Conservation (phyloP, 1,140 invertebrate species). For the Armadillidium nasatum region DNA sequence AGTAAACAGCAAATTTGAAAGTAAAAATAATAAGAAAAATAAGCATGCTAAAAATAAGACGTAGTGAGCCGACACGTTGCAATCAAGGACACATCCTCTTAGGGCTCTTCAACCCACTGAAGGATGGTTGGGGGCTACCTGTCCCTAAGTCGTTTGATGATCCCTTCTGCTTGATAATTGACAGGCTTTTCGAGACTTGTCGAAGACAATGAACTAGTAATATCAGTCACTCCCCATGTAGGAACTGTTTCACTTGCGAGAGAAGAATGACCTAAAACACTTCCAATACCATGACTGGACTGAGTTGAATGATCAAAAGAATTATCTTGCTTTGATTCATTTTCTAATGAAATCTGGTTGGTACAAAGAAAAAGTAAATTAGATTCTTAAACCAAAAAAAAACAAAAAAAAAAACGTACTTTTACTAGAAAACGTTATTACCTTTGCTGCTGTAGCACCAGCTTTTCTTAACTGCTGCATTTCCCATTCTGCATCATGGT, state of each 20-base stretch:
- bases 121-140: slow-evolving; percentile 50
- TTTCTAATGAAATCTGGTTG: slow-evolving; percentile 8
- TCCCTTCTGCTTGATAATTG: slow-evolving; percentile 43
- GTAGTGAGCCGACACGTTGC: background rate
- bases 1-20: too few relatives aligned
- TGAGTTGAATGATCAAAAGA: background rate
- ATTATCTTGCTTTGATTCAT: slow-evolving; percentile 23
- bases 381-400: too few relatives aligned
- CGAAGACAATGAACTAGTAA: slow-evolving; percentile 29
- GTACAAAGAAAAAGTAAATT: background rate
- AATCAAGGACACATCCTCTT: background rate
- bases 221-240: slow-evolving; percentile 23
- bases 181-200: slow-evolving; percentile 29
- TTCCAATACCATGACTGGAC: background rate
- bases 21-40: too few relatives aligned
- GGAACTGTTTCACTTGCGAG: slow-evolving; percentile 5
- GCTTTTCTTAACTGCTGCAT: slow-evolving; percentile 89
- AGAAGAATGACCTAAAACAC: slow-evolving; percentile 8
- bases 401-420: background rate
- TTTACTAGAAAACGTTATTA: slow-evolving; percentile 44
- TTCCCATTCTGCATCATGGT: slow-evolving; percentile 77
- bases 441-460: slow-evolving; percentile 67
- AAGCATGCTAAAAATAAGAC: background rate
- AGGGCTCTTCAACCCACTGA: background rate
- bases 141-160: slow-evolving; percentile 57